These are phyloP conservation scores for Gnatocerus cornutus DNA, from an alignment of 2,888 invertebrate species.

Conservation along the genomic window DNA sequence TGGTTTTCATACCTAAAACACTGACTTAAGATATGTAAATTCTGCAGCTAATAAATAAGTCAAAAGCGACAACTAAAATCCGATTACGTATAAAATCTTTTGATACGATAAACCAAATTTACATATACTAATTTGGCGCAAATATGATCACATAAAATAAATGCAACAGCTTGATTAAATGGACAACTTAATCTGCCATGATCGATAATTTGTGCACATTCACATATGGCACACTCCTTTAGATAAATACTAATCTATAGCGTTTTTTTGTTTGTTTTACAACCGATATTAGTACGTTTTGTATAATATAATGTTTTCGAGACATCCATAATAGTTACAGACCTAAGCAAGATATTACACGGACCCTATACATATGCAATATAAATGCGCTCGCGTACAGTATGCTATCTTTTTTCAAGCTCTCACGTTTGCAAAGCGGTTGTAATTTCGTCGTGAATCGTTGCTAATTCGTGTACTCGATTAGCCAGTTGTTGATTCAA, in stretches of 20 bases:
- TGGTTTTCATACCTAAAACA: not conserved
- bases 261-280: constrained; percentile 13
- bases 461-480: constrained; percentile 85
- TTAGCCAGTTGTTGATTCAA: constrained; percentile 88
- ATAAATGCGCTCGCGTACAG: constrained; percentile 54
- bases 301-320: constrained; percentile 39
- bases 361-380: constrained; percentile 58
- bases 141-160: constrained; percentile 15
- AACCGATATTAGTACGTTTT: constrained; percentile 36
- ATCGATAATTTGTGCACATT: constrained; percentile 2
- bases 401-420: constrained; percentile 50
- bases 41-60: constrained; percentile 11
- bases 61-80: not conserved
- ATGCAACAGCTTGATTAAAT: constrained; percentile 11
- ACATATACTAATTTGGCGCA: not conserved
- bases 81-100: constrained; percentile 23
- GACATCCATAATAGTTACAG: constrained; percentile 43
- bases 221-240: constrained; percentile 12
- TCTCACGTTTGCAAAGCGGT: constrained; percentile 82
- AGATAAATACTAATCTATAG: constrained; percentile 28
- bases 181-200: constrained; percentile 9
- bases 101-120: constrained; percentile 14
- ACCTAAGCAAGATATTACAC: constrained; percentile 53
- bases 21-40: constrained; percentile 29
- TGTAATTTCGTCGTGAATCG: constrained; percentile 88